Conservation (phyloP, 2,888 invertebrate genomes). For the Vesta saturnalis region DNA sequence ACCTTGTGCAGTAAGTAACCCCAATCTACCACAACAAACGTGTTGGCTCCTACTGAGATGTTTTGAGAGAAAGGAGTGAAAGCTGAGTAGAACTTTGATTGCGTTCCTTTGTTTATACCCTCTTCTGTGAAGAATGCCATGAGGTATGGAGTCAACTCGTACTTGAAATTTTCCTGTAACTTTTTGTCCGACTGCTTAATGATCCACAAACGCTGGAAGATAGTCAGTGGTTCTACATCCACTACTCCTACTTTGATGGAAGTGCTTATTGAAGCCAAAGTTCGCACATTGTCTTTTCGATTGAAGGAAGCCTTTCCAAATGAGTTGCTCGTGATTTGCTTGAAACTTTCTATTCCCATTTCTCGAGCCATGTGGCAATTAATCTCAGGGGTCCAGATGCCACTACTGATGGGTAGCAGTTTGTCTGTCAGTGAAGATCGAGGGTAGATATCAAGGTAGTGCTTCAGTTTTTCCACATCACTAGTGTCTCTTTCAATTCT, state of each 20-base stretch:
- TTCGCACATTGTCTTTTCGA: constrained; percentile 22
- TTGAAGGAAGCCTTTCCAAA: constrained; percentile 30
- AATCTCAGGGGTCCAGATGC: constrained; percentile 31
- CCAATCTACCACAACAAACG: constrained; percentile 4
- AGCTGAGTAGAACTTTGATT: constrained; percentile 34
- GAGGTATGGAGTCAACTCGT: constrained; percentile 29
- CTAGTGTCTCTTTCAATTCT: not conserved
- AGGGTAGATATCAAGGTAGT: not conserved
- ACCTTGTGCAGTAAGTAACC: constrained; percentile 4
- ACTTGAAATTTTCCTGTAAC: constrained; percentile 30
- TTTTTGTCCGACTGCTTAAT: constrained; percentile 39
- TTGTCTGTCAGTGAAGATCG: too few species aligned
- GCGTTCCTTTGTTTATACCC: constrained; percentile 42
- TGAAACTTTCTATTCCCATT: constrained; percentile 28
- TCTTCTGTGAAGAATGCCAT: constrained; percentile 37
- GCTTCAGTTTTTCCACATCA: constrained; percentile 13
- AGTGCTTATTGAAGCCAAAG: constrained; percentile 19
- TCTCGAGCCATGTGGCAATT: constrained; percentile 40
- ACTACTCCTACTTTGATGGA: constrained; percentile 23
- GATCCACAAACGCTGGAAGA: constrained; percentile 45
- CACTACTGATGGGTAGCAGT: constrained; percentile 34
- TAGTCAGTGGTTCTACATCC: constrained; percentile 8
- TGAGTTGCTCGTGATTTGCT: constrained; percentile 25
- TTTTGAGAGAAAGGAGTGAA: constrained; percentile 16
- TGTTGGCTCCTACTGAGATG: constrained; percentile 2